Conservation (phyloP, 2,888 invertebrate genomes). For the Parthenolecanium corni region DNA sequence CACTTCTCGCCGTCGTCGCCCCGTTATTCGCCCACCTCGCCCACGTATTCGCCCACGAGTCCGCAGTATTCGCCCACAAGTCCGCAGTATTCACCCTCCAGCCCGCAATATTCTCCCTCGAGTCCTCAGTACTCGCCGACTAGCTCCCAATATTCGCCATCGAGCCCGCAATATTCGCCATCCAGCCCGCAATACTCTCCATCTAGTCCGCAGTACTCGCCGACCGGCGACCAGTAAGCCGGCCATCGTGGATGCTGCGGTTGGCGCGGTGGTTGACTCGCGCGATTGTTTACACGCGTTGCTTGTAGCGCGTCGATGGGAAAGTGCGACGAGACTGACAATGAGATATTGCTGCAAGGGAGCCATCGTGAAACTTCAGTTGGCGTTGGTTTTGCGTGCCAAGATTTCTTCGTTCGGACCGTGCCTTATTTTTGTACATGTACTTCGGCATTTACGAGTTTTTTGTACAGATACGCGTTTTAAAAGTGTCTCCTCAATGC, state of each 20-base stretch:
- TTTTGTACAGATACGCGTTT: no score
- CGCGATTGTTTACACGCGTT: no score
- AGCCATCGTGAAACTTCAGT: no score
- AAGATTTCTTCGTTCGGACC: no score
- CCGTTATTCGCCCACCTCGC: conserved; percentile 47
- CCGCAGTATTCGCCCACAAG: conserved; percentile 56
- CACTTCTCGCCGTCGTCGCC: conserved; percentile 47
- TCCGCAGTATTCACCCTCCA: conserved; percentile 59
- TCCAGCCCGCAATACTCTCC: conserved; percentile 69
- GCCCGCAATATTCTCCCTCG: conserved; percentile 56
- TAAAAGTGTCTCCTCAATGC: no score
- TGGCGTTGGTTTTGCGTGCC: no score
- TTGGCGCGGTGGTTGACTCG: conserved; percentile 43
- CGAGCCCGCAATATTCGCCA: conserved; percentile 36
- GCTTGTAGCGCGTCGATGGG: no score
- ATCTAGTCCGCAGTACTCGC: conserved; percentile 55
- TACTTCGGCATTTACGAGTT: no score
- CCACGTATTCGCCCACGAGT: conserved; percentile 43
- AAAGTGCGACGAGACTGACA: no score
- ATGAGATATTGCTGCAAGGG: no score
- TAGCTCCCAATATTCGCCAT: conserved; percentile 62
- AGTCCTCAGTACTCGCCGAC: conserved; percentile 64
- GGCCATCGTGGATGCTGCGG: conserved; percentile 53
- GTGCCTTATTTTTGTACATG: no score
- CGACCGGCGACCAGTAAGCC: conserved; percentile 63